Evolutionary conservation across 2,113 vertebrate genomes (phyloP).

Genomic region (Corythornis cristatus): DNA sequence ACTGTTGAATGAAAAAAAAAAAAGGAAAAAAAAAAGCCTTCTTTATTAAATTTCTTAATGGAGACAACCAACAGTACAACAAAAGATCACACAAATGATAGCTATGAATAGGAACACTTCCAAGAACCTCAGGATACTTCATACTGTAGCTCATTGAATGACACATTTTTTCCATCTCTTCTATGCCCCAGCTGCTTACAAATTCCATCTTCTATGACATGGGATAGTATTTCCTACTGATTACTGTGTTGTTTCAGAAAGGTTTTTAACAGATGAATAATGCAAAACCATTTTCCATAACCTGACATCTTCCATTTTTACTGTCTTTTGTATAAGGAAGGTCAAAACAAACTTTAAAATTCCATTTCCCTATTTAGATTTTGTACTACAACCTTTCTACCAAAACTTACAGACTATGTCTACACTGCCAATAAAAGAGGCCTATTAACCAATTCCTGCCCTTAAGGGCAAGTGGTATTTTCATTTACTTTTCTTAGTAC

Average conservation of each 20-base stretch:
- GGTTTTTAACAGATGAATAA: background rate
- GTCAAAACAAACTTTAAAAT: background rate
- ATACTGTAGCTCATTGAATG: background rate
- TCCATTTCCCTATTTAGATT: background rate
- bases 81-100: background rate
- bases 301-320: background rate
- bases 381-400: background rate
- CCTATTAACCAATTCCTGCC: background rate
- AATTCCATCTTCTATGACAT: background rate
- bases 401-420: background rate
- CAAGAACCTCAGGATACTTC: background rate
- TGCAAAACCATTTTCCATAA: background rate
- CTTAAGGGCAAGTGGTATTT: background rate
- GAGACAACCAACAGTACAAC: background rate
- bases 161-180: background rate
- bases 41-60: background rate
- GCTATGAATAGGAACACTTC: background rate
- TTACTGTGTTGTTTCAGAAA: background rate
- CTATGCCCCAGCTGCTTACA: background rate
- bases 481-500: background rate
- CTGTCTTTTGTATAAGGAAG: background rate
- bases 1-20: background rate
- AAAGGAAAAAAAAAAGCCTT: background rate
- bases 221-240: background rate
- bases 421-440: background rate